phyloP scores from a whole-genome alignment of 2,888 invertebrate species.

The Trissoscelio sp. region DNA sequence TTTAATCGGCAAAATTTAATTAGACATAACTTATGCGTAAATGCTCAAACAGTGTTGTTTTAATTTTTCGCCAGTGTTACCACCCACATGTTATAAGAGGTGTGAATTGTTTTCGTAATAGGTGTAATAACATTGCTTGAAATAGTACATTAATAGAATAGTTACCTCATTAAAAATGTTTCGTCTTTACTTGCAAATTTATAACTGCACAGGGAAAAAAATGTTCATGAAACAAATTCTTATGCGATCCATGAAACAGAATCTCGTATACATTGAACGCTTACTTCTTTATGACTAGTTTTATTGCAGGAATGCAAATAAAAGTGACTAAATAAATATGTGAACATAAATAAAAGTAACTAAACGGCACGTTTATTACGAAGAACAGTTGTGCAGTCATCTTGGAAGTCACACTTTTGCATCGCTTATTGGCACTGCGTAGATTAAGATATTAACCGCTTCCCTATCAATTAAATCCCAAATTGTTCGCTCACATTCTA shows the following conservation, averaged over 20 bases:
- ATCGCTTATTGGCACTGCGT: slow-evolving; percentile 32
- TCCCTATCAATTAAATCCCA: slow-evolving; percentile 51
- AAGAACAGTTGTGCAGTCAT: slow-evolving; percentile 44
- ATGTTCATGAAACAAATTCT: slow-evolving; percentile 44
- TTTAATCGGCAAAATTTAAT: no score
- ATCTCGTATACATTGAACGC: slow-evolving; percentile 60
- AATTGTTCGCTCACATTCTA: slow-evolving; percentile 10
- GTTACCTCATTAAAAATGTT: slow-evolving; percentile 46
- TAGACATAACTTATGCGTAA: not conserved
- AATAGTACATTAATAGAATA: slow-evolving; percentile 57
- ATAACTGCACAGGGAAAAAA: slow-evolving; percentile 35
- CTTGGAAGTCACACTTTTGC: slow-evolving; percentile 44
- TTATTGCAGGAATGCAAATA: slow-evolving; percentile 67
- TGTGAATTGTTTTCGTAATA: slow-evolving; percentile 56
- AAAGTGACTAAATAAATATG: slow-evolving; percentile 69
- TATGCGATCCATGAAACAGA: slow-evolving; percentile 57
- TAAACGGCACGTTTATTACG: slow-evolving; percentile 62
- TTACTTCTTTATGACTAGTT: slow-evolving; percentile 64
- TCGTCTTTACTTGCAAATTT: slow-evolving; percentile 48
- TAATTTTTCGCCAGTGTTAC: not conserved
- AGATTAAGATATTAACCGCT: slow-evolving; percentile 59
- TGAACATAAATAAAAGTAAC: slow-evolving; percentile 67
- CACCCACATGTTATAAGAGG: slow-evolving; percentile 44
- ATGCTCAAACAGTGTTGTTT: not conserved
- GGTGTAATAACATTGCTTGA: slow-evolving; percentile 53